A percentile compares a stretch with the other conserved stretches of the same genome.
Evolutionary conservation across 2,113 vertebrate species (phyloP).

Genomic region (Rynchops niger): DNA sequence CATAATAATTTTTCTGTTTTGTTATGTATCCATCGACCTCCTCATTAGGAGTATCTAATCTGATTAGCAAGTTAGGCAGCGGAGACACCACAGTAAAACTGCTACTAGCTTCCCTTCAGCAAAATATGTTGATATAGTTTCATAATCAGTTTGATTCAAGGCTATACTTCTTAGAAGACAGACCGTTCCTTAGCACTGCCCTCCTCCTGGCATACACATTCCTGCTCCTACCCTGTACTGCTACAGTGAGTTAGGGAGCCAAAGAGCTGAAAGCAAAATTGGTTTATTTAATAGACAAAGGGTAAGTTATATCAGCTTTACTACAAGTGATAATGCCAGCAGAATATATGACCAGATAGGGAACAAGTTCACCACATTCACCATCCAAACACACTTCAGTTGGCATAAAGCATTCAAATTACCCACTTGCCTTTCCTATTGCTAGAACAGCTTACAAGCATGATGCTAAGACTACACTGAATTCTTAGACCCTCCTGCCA

Average conservation of each 20-base stretch:
- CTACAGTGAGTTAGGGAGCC: background rate
- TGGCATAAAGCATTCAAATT: background rate
- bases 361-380: background rate
- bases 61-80: accelerated
- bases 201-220: background rate
- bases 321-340: background rate
- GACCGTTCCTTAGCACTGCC: background rate
- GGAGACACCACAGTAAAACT: background rate
- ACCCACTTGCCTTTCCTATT: background rate
- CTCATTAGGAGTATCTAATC: background rate
- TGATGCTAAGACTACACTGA: background rate
- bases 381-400: background rate
- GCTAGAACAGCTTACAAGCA: background rate
- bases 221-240: background rate
- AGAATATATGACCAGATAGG: background rate
- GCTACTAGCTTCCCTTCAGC: background rate
- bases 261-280: background rate
- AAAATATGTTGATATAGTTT: background rate
- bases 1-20: background rate
- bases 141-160: background rate
- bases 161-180: background rate
- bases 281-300: background rate
- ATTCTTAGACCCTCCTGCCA: background rate
- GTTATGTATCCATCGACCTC: background rate
- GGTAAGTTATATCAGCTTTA: background rate